phyloP scores from a whole-genome alignment of 1,140 invertebrate genomes.

The Drosophila oshimai region DNA sequence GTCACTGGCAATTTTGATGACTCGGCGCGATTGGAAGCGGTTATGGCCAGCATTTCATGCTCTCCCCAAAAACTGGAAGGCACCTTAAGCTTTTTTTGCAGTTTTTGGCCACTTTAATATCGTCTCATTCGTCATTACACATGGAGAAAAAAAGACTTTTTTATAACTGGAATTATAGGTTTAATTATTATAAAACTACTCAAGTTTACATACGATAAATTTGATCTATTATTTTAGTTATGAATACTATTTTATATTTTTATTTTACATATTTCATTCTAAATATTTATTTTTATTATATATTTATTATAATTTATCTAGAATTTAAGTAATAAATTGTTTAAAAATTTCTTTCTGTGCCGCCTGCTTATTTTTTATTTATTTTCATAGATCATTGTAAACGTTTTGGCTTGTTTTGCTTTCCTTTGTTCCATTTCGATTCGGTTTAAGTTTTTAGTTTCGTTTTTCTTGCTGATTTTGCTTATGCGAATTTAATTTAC shows the following conservation, averaged over 20 bases:
- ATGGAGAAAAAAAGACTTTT: neutral
- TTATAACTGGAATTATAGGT: neutral
- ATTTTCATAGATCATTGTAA: constrained; percentile 31
- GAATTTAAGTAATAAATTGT: too few relatives aligned
- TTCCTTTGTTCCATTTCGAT: neutral
- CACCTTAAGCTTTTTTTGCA: neutral
- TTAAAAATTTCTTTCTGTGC: neutral
- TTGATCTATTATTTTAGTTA: neutral
- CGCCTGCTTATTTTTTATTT: neutral
- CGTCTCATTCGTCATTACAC: neutral
- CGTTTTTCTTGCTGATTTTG: constrained; percentile 42
- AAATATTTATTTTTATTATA: too few relatives aligned
- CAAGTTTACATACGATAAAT: too few relatives aligned
- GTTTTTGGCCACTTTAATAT: constrained; percentile 25
- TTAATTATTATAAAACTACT: neutral
- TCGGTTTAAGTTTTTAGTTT: neutral
- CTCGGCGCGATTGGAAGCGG: constrained; percentile 22
- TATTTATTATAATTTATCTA: too few relatives aligned
- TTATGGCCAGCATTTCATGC: constrained; percentile 22
- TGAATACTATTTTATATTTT: too few relatives aligned
- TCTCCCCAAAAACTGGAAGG: neutral
- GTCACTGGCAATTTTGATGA: constrained; percentile 33
- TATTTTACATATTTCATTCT: too few relatives aligned
- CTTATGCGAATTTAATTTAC: constrained; percentile 56
- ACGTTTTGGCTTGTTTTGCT: constrained; percentile 28